Percentiles rank a stretch among this genome's conserved stretches.
These are phyloP conservation scores for Paramormyrops hopkinsi DNA, from an alignment of 2,797 vertebrate species.

Conservation along the genomic window DNA sequence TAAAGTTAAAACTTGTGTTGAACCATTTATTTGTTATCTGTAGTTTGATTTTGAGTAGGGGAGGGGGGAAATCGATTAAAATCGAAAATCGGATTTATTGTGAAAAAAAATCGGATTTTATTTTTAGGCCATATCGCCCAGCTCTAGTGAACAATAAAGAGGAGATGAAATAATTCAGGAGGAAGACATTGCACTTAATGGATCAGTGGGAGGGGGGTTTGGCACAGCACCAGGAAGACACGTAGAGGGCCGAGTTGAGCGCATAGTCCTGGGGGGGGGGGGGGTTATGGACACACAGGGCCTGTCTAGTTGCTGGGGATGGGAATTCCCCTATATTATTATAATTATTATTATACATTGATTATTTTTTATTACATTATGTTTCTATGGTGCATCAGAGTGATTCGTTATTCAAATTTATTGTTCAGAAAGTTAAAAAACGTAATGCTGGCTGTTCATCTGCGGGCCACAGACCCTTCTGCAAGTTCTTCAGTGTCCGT, in stretches of 20 bases:
- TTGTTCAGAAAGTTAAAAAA: background rate
- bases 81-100: too few relatives aligned
- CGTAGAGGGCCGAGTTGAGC: background rate
- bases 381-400: background rate
- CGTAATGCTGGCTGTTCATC: background rate
- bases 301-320: background rate
- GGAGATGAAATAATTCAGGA: constrained; percentile 17
- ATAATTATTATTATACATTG: background rate
- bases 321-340: background rate
- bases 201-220: background rate
- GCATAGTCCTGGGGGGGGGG: too few relatives aligned
- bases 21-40: too few relatives aligned
- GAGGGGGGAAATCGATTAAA: too few relatives aligned
- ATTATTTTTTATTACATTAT: background rate
- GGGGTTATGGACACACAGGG: background rate
- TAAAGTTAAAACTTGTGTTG: too few relatives aligned
- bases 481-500: background rate
- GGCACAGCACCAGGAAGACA: background rate
- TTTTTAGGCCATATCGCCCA: too few relatives aligned
- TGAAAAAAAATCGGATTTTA: too few relatives aligned
- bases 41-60: too few relatives aligned
- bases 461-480: background rate
- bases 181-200: background rate
- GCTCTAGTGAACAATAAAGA: background rate
- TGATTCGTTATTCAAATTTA: background rate